phyloP scores from a whole-genome alignment of 2,888 invertebrate genomes.

The Tipula lateralis region DNA sequence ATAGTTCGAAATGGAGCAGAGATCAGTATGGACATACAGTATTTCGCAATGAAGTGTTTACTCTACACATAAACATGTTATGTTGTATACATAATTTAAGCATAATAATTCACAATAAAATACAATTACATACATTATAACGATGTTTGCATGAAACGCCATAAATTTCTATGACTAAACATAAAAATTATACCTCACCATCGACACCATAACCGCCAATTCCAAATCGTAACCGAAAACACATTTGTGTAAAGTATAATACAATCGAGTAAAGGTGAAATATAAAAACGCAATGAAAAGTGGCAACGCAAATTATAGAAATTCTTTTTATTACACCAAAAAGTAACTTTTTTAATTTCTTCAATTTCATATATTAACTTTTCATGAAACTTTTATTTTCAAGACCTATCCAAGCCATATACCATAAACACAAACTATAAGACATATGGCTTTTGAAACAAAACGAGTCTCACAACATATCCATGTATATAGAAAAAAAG shows the following conservation, averaged over 20 bases:
- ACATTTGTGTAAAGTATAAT: neutral
- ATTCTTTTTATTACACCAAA: constrained; percentile 1
- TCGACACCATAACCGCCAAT: neutral
- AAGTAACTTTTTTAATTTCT: neutral
- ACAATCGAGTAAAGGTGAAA: neutral
- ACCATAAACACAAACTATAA: neutral
- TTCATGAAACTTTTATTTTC: neutral
- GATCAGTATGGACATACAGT: no score
- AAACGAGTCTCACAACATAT: no score
- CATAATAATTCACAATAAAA: no score
- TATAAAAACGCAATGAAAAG: neutral
- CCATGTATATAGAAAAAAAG: no score
- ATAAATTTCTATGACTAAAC: neutral
- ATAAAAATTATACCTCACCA: neutral
- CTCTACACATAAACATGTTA: no score
- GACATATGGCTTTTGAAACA: neutral
- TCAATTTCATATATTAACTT: neutral
- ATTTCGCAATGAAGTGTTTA: no score
- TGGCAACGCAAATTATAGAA: neutral
- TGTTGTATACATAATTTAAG: no score
- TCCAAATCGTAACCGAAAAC: neutral
- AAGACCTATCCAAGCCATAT: neutral
- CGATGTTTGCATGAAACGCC: neutral
- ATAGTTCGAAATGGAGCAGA: no score
- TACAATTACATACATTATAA: no score